These are phyloP conservation scores for Phocoena sinus DNA, from an alignment of 2,113 vertebrate species.

Conservation along the genomic window DNA sequence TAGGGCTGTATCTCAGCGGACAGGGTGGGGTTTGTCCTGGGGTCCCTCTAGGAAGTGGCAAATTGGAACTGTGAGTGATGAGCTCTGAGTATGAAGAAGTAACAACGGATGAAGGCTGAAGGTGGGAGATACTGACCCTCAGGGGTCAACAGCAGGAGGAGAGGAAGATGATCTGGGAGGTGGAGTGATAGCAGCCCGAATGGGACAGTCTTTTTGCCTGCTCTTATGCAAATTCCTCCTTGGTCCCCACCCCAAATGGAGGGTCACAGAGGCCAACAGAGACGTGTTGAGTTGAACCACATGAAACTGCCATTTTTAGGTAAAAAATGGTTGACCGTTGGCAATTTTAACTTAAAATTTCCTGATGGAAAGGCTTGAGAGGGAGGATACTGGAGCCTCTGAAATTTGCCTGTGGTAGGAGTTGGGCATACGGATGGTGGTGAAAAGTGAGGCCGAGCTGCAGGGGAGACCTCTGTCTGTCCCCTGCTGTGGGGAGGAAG, in stretches of 20 bases:
- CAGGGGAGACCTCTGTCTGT: background rate
- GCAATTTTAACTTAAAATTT: background rate
- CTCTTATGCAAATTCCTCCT: background rate
- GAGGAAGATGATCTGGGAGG: background rate
- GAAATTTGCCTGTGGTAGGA: background rate
- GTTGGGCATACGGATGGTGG: rapidly evolving
- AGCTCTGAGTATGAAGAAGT: background rate
- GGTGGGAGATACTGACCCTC: background rate
- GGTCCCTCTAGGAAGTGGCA: background rate
- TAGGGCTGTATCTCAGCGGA: background rate
- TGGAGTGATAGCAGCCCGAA: background rate
- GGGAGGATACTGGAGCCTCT: background rate
- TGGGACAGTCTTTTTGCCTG: too few species aligned
- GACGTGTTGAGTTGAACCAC: background rate
- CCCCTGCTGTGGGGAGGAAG: rapidly evolving
- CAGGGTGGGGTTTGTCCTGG: background rate
- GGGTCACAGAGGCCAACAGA: background rate
- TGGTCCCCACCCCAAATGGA: background rate
- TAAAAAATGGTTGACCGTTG: background rate
- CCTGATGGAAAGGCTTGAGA: background rate
- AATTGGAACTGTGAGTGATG: background rate
- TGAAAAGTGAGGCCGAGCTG: background rate
- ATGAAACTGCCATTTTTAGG: background rate
- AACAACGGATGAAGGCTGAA: background rate
- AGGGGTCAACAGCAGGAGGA: background rate